Percentiles rank a stretch among this genome's conserved stretches.
Conservation (phyloP, 2,113 vertebrate species). For the Acanthochromis polyacanthus region DNA sequence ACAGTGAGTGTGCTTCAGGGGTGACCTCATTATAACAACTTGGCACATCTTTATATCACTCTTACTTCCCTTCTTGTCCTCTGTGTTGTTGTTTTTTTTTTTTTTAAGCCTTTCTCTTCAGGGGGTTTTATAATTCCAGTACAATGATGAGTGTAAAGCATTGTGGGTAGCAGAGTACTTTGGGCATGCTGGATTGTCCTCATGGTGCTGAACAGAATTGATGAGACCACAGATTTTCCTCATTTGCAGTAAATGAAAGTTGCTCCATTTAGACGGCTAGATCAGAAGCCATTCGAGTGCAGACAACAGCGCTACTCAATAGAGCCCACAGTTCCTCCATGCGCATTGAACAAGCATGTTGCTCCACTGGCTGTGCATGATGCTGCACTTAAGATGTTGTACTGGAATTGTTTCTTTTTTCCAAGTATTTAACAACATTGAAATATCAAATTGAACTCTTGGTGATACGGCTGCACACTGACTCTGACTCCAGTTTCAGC, state of each 20-base stretch:
- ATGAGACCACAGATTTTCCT: slow-evolving; percentile 24
- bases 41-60: slow-evolving; percentile 24
- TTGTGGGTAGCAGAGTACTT: slow-evolving; percentile 60
- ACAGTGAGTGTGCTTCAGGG: slow-evolving; percentile 40
- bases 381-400: slow-evolving; percentile 75
- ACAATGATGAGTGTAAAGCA: slow-evolving; percentile 68
- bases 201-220: slow-evolving; percentile 28
- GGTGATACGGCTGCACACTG: slow-evolving; percentile 53
- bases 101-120: slow-evolving; percentile 36
- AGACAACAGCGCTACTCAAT: slow-evolving; percentile 10
- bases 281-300: slow-evolving; percentile 25
- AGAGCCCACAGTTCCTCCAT: slow-evolving; percentile 44
- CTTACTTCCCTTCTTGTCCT: neutral
- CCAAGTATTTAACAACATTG: slow-evolving; percentile 67
- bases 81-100: slow-evolving; percentile 2
- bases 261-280: slow-evolving; percentile 8
- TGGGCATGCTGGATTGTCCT: slow-evolving; percentile 38
- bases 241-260: slow-evolving; percentile 30
- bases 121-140: slow-evolving; percentile 74
- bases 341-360: slow-evolving; percentile 78
- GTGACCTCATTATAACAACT: slow-evolving; percentile 31
- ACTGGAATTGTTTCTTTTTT: slow-evolving; percentile 75
- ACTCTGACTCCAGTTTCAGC: slow-evolving; percentile 51
- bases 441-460: slow-evolving; percentile 57
- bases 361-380: slow-evolving; percentile 80